Percentiles rank a stretch among this genome's conserved stretches.
phyloP scores from a whole-genome alignment of 2,888 invertebrate species.

The Oscheius sp. region DNA sequence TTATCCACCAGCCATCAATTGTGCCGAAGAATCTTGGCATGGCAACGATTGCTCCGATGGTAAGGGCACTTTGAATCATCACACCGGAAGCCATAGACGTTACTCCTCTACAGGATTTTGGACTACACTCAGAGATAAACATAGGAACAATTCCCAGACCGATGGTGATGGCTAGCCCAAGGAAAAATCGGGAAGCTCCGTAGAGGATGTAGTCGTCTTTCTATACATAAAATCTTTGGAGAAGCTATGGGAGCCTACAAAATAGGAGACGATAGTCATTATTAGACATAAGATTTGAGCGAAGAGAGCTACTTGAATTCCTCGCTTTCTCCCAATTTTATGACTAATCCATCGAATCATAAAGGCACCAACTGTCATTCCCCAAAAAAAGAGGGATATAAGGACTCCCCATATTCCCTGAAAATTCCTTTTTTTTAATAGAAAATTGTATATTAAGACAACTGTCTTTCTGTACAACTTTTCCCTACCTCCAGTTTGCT shows the following conservation, averaged over 20 bases:
- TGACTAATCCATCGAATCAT: conserved; percentile 26
- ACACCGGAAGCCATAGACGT: conserved; percentile 58
- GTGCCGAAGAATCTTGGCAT: conserved; percentile 45
- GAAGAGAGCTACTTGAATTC: conserved; percentile 32
- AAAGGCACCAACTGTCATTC: conserved; percentile 48
- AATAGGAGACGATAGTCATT: conserved; percentile 34
- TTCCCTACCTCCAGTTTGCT: background rate
- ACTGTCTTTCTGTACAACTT: background rate
- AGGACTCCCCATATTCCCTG: conserved; percentile 52
- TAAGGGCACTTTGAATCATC: conserved; percentile 51
- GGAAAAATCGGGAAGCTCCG: conserved; percentile 42
- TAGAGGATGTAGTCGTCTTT: conserved; percentile 38
- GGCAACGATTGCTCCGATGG: conserved; percentile 53
- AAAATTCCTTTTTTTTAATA: no score
- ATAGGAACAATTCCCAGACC: conserved; percentile 48
- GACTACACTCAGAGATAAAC: conserved; percentile 56
- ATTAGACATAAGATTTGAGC: conserved; percentile 33
- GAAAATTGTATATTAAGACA: no score
- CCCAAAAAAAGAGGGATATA: conserved; percentile 53
- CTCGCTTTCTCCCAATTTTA: conserved; percentile 3
- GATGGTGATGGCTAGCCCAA: conserved; percentile 51
- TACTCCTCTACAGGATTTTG: conserved; percentile 52
- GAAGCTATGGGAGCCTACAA: conserved; percentile 28
- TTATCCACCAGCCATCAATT: conserved; percentile 12
- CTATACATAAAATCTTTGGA: conserved; percentile 6